Base-by-base conservation (phyloP, 2,888 invertebrate species). In the Lacanobia oleracea region DNA sequence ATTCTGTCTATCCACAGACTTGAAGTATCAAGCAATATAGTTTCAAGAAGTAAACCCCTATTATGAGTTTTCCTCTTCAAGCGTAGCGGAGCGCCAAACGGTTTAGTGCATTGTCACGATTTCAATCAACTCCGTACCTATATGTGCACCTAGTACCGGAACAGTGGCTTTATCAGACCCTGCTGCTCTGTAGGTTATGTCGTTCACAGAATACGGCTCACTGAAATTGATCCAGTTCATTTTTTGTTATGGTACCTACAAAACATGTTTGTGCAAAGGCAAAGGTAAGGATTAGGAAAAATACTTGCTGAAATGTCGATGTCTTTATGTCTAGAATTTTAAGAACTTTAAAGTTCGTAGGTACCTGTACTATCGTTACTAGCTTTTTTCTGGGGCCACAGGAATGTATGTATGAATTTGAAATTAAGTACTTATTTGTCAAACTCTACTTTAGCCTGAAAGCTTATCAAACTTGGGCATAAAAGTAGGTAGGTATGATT, bases 121-220 rank as follows among this genome's bases (percentile, higher is more conserved):
- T 79, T 77, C 66, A 66, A 77, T 69, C 77, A 82, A 66, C 59
- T 66, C 59, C 43, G 51, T 51, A 14, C 23, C 27, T 21, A 40
- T 33, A 18, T 54, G 16, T 54, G 16, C 16, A 33, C 57, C 16
- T 21, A 21, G 45, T 50, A 40, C 23, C 9, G 27, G 40, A 63
- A 14, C 23, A 48, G 48, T 43, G 18, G 50, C 50, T 65, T 75
- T 68, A 75, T 66, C 75, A 65, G 65, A 65, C 18, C 16, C 33
- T 43, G 48, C 71, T 63, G 23, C 16, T 18, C 7, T 40, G 18
- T 14, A 50, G 33, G 43, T n/a, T 57, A 54, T 61, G 21, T 67
- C 27, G 21, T 14, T 2, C 10, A n/a, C 21, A 50, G 45, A 45
- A 33, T 61, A 48, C 27, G 16, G 48, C 37, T 65, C 16, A 45